Conservation (phyloP, 2,888 invertebrate species). For the Deilephila porcellus region DNA sequence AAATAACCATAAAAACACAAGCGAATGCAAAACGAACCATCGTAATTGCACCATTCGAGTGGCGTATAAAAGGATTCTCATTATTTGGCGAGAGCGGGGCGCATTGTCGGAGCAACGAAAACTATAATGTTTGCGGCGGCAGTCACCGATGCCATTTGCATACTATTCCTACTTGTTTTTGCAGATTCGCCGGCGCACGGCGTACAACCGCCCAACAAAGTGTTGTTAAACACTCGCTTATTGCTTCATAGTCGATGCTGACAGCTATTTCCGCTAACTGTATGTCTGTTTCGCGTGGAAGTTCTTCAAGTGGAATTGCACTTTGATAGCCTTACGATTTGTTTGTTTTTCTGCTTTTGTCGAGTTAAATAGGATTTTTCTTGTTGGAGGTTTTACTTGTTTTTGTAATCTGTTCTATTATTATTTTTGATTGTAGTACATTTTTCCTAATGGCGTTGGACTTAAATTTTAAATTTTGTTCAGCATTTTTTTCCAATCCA, state of each 20-base stretch:
- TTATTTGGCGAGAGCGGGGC: slow-evolving; percentile 49
- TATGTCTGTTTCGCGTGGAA: slow-evolving; percentile 46
- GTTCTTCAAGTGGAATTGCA: slow-evolving; percentile 37
- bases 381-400: neutral
- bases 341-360: slow-evolving; percentile 12
- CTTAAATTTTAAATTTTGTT: too few relatives aligned
- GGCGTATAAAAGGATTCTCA: slow-evolving; percentile 41
- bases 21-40: slow-evolving; percentile 21
- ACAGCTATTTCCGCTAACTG: slow-evolving; percentile 43
- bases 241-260: slow-evolving; percentile 40
- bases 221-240: slow-evolving; percentile 43
- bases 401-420: neutral
- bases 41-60: slow-evolving; percentile 43
- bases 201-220: slow-evolving; percentile 39
- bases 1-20: slow-evolving; percentile 23
- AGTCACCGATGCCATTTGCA: slow-evolving; percentile 59
- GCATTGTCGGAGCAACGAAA: slow-evolving; percentile 46
- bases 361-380: neutral
- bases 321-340: slow-evolving; percentile 24
- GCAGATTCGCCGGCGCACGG: slow-evolving; percentile 47
- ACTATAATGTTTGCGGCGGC: slow-evolving; percentile 46
- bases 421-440: too few relatives aligned
- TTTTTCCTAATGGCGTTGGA: too few relatives aligned
- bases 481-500: too few relatives aligned
- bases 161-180: slow-evolving; percentile 64